Evolutionary conservation across 2,797 vertebrate species (phyloP).

Genomic region (Brachyrhaphis roseni): DNA sequence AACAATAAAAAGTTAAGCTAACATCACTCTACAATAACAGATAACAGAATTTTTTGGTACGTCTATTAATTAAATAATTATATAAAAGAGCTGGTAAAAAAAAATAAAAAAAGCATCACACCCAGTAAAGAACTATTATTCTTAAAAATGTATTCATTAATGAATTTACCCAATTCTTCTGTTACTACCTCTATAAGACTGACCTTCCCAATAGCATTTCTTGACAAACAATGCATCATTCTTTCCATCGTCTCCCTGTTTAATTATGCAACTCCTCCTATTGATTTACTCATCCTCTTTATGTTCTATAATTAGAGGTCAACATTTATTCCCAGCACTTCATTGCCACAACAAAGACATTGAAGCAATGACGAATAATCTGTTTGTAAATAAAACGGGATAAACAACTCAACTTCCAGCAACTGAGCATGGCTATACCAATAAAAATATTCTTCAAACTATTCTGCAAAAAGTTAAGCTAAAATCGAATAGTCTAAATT

Average conservation of each 20-base stretch:
- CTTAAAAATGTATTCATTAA: too few relatives aligned
- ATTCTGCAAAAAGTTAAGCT: constrained; percentile 5
- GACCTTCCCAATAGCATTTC: background rate
- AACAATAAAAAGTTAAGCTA: too few relatives aligned
- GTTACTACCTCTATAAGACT: background rate
- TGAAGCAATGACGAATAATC: constrained; percentile 6
- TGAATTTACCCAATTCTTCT: background rate
- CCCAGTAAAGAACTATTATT: too few relatives aligned
- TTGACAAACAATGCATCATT: background rate
- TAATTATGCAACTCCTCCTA: constrained; percentile 12
- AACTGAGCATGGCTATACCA: constrained; percentile 13
- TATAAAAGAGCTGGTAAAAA: too few relatives aligned
- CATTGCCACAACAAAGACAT: background rate
- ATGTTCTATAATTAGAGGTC: constrained; percentile 27
- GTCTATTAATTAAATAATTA: too few relatives aligned
- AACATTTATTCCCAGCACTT: constrained; percentile 23
- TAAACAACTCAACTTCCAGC: constrained; percentile 8
- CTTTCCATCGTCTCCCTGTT: constrained; percentile 4
- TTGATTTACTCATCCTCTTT: constrained; percentile 6
- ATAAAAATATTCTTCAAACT: constrained; percentile 26
- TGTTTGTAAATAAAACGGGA: constrained; percentile 12
- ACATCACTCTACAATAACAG: too few relatives aligned
- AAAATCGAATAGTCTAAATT: background rate
- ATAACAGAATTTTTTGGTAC: too few relatives aligned
- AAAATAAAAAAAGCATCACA: too few relatives aligned